Evolutionary conservation across 1,140 invertebrate species (phyloP).

Genomic region (Cephus cinctus): DNA sequence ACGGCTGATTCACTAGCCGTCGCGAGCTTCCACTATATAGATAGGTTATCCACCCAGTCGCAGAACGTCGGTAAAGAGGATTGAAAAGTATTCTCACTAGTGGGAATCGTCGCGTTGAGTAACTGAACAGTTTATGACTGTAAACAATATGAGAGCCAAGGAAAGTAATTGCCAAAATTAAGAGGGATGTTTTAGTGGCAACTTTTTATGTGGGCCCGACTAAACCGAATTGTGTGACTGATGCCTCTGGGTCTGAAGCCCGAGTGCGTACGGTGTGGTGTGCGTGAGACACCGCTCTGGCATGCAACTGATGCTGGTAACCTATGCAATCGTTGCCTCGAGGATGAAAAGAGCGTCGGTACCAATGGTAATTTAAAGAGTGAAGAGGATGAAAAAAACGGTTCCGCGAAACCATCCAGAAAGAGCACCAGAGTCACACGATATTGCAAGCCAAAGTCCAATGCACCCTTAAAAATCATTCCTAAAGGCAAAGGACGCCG

Average conservation of each 20-base stretch:
- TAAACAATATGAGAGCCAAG: no score
- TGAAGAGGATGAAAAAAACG: constrained; percentile 46
- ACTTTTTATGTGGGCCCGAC: no score
- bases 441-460: constrained; percentile 56
- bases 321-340: constrained; percentile 62
- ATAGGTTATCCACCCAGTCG: no score
- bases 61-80: no score
- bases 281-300: constrained; percentile 62
- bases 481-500: constrained; percentile 74
- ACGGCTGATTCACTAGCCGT: no score
- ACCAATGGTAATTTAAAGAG: constrained; percentile 29
- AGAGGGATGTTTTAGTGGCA: no score
- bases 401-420: constrained; percentile 50
- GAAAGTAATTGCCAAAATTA: no score
- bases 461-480: constrained; percentile 45
- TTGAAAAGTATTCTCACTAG: no score
- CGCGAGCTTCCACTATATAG: no score
- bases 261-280: constrained; percentile 62
- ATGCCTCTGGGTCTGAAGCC: constrained; percentile 68
- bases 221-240: no score
- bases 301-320: constrained; percentile 63
- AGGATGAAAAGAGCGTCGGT: constrained; percentile 47
- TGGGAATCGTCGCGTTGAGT: no score
- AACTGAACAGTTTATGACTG: no score
- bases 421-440: constrained; percentile 60